Conservation (phyloP, 2,797 vertebrate species). For the Hemibagrus guttatus region DNA sequence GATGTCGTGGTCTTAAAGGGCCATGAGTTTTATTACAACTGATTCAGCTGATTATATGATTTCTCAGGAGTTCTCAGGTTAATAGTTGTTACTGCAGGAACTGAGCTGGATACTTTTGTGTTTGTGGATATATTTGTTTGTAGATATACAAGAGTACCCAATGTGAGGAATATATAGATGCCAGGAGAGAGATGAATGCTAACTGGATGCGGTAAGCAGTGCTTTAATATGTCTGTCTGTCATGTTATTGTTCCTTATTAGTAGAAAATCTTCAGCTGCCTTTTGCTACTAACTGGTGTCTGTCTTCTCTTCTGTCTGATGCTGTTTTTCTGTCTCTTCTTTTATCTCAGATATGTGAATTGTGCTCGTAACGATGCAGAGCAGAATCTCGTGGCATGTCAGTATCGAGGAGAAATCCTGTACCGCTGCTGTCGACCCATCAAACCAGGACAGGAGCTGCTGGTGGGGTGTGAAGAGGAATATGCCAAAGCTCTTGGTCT, state of each 20-base stretch:
- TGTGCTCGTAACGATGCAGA: neutral
- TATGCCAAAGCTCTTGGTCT: neutral
- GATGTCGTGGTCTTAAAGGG: too few relatives aligned
- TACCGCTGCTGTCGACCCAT: neutral
- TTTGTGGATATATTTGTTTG: neutral
- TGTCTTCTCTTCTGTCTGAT: neutral
- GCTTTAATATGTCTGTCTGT: neutral
- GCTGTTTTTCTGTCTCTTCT: neutral
- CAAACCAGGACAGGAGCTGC: neutral
- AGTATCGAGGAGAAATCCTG: neutral
- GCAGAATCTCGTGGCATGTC: neutral
- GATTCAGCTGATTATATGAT: too few relatives aligned
- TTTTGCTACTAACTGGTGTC: neutral
- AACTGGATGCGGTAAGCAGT: slow-evolving; percentile 2
- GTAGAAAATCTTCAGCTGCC: neutral
- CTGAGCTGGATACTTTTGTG: neutral
- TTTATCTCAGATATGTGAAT: slow-evolving; percentile 1
- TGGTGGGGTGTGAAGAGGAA: neutral
- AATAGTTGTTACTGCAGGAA: neutral
- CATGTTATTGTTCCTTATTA: neutral
- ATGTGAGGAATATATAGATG: neutral
- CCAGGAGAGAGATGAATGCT: neutral
- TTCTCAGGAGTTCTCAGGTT: neutral
- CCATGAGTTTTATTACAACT: too few relatives aligned
- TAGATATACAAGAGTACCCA: neutral